Percentiles rank a stretch among this genome's conserved stretches.
Evolutionary conservation across 1,140 invertebrate species (phyloP).

Genomic region (Bombus polaris): DNA sequence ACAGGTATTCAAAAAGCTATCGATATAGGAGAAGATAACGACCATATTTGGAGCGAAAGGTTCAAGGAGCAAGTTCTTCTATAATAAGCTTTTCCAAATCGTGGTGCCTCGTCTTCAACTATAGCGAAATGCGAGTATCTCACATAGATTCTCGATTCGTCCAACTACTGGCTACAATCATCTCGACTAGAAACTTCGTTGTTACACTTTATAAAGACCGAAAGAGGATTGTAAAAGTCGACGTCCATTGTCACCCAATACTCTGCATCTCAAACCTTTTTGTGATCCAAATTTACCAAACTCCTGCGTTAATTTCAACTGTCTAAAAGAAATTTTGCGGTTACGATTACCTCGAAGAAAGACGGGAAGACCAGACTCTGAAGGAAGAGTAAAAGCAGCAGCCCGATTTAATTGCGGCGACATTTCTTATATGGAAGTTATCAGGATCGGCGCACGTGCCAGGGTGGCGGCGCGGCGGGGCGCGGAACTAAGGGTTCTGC

Average conservation of each 20-base stretch:
- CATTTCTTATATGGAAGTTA: slow-evolving; percentile 55
- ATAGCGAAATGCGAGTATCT: too few relatives aligned
- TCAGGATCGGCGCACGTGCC: slow-evolving; percentile 44
- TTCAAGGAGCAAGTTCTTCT: too few relatives aligned
- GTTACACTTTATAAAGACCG: too few relatives aligned
- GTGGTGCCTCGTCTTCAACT: too few relatives aligned
- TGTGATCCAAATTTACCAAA: not conserved
- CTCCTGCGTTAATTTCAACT: not conserved
- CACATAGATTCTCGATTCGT: too few relatives aligned
- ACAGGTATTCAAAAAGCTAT: too few relatives aligned
- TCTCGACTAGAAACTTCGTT: too few relatives aligned
- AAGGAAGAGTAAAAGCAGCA: not conserved
- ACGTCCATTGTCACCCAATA: accelerated
- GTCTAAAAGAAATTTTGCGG: not conserved
- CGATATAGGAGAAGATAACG: too few relatives aligned
- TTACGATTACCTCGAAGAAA: not conserved
- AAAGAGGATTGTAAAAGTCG: too few relatives aligned
- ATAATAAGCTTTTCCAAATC: too few relatives aligned
- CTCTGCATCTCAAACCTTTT: not conserved
- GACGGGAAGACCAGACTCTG: not conserved
- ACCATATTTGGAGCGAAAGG: too few relatives aligned
- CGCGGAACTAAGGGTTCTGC: not conserved
- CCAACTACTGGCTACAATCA: too few relatives aligned
- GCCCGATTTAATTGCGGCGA: slow-evolving; percentile 43
- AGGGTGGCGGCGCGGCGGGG: not conserved